These are phyloP conservation scores for Diarsia mendica DNA, from an alignment of 2,888 invertebrate species.

Conservation along the genomic window DNA sequence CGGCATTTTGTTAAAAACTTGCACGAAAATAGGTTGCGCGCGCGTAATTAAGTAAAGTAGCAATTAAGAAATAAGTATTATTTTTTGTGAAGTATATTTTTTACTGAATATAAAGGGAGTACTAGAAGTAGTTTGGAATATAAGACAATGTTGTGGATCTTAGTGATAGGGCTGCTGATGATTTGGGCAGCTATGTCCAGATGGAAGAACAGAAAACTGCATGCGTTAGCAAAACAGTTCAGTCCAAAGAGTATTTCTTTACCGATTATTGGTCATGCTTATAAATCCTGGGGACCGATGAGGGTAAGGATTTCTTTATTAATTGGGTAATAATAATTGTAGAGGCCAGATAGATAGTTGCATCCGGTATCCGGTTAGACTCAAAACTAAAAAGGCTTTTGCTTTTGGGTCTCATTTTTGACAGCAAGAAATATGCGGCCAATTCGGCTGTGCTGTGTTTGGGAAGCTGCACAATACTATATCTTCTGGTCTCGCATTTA, in stretches of 20 bases:
- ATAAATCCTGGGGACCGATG: conserved; percentile 63
- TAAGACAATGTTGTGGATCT: conserved; percentile 39
- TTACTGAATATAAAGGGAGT: not conserved
- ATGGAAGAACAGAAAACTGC: conserved; percentile 60
- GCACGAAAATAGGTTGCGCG: not conserved
- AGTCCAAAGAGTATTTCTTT: conserved; percentile 47
- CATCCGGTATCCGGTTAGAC: not conserved
- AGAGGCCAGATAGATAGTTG: not conserved
- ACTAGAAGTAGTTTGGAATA: not conserved
- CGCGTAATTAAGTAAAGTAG: not conserved
- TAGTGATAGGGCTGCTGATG: conserved; percentile 42
- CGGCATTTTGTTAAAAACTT: not conserved
- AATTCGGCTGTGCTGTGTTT: not conserved
- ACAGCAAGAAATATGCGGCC: not conserved
- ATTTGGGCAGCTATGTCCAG: conserved; percentile 51
- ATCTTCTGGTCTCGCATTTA: not conserved
- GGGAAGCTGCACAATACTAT: not conserved
- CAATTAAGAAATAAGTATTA: not conserved
- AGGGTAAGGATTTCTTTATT: conserved; percentile 53
- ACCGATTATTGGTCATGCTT: conserved; percentile 67
- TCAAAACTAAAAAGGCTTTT: not conserved
- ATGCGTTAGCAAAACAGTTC: conserved; percentile 52
- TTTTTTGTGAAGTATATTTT: not conserved
- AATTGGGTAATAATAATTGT: not conserved
- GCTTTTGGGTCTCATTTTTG: not conserved